Base-by-base conservation (phyloP, 1,140 invertebrate genomes). In the Cecropterus lyciades region DNA sequence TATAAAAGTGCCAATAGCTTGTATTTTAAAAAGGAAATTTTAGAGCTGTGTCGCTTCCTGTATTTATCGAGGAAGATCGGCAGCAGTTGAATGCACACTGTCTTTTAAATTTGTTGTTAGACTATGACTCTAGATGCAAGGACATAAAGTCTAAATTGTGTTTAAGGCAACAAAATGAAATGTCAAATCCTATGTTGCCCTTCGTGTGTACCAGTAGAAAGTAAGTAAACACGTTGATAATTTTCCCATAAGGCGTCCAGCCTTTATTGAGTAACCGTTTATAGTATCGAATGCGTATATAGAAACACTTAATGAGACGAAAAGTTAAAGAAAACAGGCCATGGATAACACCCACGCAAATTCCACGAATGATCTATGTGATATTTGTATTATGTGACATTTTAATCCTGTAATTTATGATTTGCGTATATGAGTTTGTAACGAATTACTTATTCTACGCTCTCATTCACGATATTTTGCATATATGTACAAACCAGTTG, bases 281-380 rank as follows among this genome's bases (percentile, higher is more conserved):
- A 80, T 80, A 70, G 65, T 73, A 74, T 79, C 68, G 70, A 77
- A 70, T 77, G 70, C 77, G 67, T 73, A 71, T 81, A 71, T 75
- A 79, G 77, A 81, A 79, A 81, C 77, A 81, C 77, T 79, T 79
- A 81, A 79, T 81, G 77, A 79, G 67, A 70, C 71, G 72, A 73
- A 81, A 81, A 79, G 59, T 77, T 71, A 73, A 72, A 79, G 74
- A 79, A 77, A 75, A 81, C 73, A 78, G 73, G 72, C 74, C 43
- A 72, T 74, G 59, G 64, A 69, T 49, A 59, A 75, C 73, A 65
- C 79, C 79, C 51, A 81, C 79, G 72, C 68, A 70, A 79, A 81
- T 81, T 77, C 79, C 70, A 46, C 14, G 15, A 33, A 59, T 40
- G 37, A 40, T 40, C 20, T 27, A 51, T 13, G 48, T 51, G 8